Evolutionary conservation across 1,140 invertebrate species (phyloP).

Genomic region (Delia radicum): DNA sequence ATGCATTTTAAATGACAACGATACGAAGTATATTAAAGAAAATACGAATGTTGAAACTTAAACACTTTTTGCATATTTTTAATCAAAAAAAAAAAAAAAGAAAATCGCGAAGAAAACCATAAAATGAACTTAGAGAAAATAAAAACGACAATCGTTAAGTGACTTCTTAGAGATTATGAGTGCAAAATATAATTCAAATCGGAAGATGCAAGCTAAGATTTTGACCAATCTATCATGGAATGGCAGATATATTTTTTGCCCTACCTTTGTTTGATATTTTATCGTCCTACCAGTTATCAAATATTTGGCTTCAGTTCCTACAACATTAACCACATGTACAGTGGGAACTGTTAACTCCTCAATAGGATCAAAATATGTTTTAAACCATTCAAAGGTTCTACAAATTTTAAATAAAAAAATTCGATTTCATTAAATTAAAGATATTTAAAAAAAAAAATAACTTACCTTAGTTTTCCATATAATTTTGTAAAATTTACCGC

Average conservation of each 20-base stretch:
- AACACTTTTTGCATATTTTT: too few relatives aligned
- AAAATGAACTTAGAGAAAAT: too few relatives aligned
- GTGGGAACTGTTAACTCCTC: slow-evolving; percentile 41
- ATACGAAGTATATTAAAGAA: too few relatives aligned
- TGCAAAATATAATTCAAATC: too few relatives aligned
- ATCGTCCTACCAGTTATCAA: slow-evolving; percentile 37
- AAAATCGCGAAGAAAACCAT: too few relatives aligned
- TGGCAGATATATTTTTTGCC: background rate
- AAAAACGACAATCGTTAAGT: too few relatives aligned
- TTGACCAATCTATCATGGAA: too few relatives aligned
- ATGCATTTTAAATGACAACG: too few relatives aligned
- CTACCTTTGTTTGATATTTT: slow-evolving; percentile 37
- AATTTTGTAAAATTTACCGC: slow-evolving; percentile 33
- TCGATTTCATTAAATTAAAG: background rate
- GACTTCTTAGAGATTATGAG: too few relatives aligned
- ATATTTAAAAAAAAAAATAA: background rate
- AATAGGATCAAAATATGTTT: slow-evolving; percentile 47
- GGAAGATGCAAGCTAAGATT: too few relatives aligned
- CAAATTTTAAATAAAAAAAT: background rate
- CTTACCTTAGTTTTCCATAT: slow-evolving; percentile 34
- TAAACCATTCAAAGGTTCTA: slow-evolving; percentile 47
- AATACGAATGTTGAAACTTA: too few relatives aligned
- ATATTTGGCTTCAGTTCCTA: slow-evolving; percentile 38
- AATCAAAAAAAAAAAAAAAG: too few relatives aligned
- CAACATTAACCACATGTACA: slow-evolving; percentile 36